phyloP scores from a whole-genome alignment of 2,888 invertebrate species.

The Octonoba sinensis region DNA sequence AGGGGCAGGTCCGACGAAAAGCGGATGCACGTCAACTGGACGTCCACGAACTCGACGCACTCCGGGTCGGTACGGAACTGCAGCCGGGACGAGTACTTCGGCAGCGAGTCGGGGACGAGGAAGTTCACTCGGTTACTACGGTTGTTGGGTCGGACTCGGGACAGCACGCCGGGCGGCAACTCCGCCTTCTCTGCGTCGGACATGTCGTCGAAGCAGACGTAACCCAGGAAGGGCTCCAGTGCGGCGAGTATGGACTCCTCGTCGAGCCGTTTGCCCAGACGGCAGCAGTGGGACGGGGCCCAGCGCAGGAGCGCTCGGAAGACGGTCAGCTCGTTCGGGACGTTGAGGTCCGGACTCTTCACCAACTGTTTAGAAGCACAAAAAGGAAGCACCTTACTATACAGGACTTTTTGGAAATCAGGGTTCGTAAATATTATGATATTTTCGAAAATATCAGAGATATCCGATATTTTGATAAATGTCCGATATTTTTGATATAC shows the following conservation, averaged over 20 bases:
- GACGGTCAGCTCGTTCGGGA: slow-evolving; percentile 47
- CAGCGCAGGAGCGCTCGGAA: slow-evolving; percentile 42
- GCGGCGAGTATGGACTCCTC: slow-evolving; percentile 34
- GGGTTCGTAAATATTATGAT: too few relatives aligned
- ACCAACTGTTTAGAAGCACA: too few relatives aligned
- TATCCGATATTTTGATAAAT: too few relatives aligned
- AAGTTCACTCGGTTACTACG: slow-evolving; percentile 16
- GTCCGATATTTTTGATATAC: too few relatives aligned
- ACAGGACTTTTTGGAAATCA: too few relatives aligned
- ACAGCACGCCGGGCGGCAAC: slow-evolving; percentile 34
- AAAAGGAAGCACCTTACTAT: too few relatives aligned
- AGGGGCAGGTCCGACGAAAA: slow-evolving; percentile 34
- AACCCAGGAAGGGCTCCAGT: slow-evolving; percentile 41
- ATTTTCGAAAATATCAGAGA: too few relatives aligned
- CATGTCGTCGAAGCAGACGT: slow-evolving; percentile 59
- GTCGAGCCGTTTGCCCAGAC: slow-evolving; percentile 18
- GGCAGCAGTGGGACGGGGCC: slow-evolving; percentile 50
- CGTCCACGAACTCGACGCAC: slow-evolving; percentile 7
- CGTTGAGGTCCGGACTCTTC: slow-evolving; percentile 17
- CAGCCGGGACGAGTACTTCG: slow-evolving; percentile 6
- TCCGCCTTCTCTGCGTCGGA: slow-evolving; percentile 57
- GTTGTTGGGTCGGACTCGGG: slow-evolving; percentile 36
- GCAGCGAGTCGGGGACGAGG: slow-evolving; percentile 34
- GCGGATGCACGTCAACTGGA: slow-evolving; percentile 17
- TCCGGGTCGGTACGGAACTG: slow-evolving; percentile 23